These are phyloP conservation scores for Drosophila santomea DNA, from an alignment of 1,140 invertebrate genomes.

Conservation along the genomic window DNA sequence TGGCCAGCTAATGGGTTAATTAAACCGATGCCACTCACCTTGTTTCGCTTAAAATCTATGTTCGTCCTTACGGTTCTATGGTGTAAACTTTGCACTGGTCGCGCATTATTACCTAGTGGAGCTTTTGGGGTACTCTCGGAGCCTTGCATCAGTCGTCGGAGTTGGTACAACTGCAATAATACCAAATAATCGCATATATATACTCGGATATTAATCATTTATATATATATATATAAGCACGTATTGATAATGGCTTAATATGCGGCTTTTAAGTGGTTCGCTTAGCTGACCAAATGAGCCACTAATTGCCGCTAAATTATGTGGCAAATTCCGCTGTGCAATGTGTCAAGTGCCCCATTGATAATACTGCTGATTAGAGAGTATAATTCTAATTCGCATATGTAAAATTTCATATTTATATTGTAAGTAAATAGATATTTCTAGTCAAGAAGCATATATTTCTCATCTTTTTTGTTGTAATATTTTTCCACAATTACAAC, in stretches of 20 bases:
- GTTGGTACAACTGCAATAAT: conserved; percentile 90
- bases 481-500: neutral
- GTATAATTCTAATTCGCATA: too few species aligned
- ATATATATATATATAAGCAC: neutral
- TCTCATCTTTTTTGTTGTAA: neutral
- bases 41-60: conserved; percentile 94
- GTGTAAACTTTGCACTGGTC: conserved; percentile 95
- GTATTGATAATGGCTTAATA: neutral
- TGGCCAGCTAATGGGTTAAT: conserved; percentile 7
- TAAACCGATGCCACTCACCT: conserved; percentile 85
- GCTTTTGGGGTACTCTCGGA: conserved; percentile 93
- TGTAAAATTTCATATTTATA: too few species aligned
- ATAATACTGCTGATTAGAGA: too few species aligned
- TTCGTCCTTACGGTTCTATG: conserved; percentile 97
- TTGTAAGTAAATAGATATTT: too few species aligned
- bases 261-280: neutral
- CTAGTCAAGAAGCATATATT: too few species aligned
- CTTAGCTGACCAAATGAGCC: neutral
- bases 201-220: too few species aligned
- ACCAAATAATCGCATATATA: too few species aligned
- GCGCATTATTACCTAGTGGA: conserved; percentile 96
- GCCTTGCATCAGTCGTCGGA: conserved; percentile 94
- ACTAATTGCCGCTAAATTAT: neutral
- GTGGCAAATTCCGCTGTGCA: neutral
- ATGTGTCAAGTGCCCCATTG: conserved; percentile 7